phyloP scores from a whole-genome alignment of 2,888 invertebrate genomes.

The Nasonia oneida region DNA sequence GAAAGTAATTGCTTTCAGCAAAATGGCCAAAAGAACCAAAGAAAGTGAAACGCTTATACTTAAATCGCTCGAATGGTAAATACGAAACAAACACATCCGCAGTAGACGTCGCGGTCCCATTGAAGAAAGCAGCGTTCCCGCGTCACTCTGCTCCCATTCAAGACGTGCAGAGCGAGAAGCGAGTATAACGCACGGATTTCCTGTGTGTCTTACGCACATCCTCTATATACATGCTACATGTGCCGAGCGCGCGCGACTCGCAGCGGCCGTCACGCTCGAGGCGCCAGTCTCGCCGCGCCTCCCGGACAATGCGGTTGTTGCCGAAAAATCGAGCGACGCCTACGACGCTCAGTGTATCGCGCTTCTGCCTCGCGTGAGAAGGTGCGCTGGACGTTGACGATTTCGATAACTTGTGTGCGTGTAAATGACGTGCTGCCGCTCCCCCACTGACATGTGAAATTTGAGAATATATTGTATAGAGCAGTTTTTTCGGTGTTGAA shows the following conservation, averaged over 20 bases:
- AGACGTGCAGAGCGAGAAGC: background rate
- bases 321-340: background rate
- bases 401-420: no score
- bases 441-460: background rate
- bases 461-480: background rate
- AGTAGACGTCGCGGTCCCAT: background rate
- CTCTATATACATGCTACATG: background rate
- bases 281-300: constrained; percentile 52
- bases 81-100: background rate
- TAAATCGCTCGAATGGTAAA: background rate
- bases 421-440: no score
- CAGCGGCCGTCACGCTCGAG: constrained; percentile 39
- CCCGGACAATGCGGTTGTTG: constrained; percentile 43
- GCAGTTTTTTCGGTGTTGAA: background rate
- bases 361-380: background rate
- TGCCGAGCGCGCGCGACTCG: background rate
- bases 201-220: constrained; percentile 38
- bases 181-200: constrained; percentile 25
- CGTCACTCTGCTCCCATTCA: constrained; percentile 32
- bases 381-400: constrained; percentile 3
- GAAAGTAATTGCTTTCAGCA: no score
- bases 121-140: constrained; percentile 20
- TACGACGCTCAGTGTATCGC: background rate
- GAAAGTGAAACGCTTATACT: constrained; percentile 35
- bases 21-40: constrained; percentile 6